Evolutionary conservation across 2,113 vertebrate genomes (phyloP), one percentile per base, ranked within the genome.

Genomic region (Paramormyrops kingsleyae): DNA sequence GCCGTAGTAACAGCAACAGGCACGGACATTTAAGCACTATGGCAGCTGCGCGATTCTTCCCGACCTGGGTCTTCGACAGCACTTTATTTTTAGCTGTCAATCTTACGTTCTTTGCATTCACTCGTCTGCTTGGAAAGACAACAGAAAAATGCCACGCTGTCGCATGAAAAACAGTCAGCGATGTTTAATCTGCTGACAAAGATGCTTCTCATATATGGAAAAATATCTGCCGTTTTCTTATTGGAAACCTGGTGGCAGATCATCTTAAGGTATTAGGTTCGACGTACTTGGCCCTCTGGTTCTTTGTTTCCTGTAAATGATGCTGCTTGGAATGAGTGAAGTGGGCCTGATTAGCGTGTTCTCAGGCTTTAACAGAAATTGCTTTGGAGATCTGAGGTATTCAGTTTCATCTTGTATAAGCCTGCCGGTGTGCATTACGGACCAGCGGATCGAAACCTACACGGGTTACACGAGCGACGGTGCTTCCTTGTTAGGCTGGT

Each of bases 41-140:
- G 62, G 49, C 87, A 88, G 87, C 87, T 83, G 88, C 21, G 24
- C n/a, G 12, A 59, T 42, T 24, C 13, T 56, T 42, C 88, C 35
- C 19, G 7, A 50, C 88, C 19, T 6, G 49, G 24, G 19, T 52
- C 88, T 89, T n/a, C 27, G 5, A n/a, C 8, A n/a, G 74, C 31
- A 21, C 74, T 52, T 44, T 89, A 89, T 89, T 89, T 89, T 89
- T 89, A 89, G 49, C 35, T 31, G 62, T 31, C 49, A 53, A 31
- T 80, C 50, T 44, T n/a, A 19, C 50, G 4, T 83, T 31, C 88
- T n/a, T 83, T n/a, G 50, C 77, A 83, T 74, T 8, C 74, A 39
- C 83, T 17, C 21, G 0, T 83, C 49, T 39, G 15, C 62, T 74
- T 70, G 74, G 74, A 83, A 83, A 39, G 66, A 89, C 88, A 89